phyloP scores from a whole-genome alignment of 37 sponge, comb jelly and placozoan species.

The Amphimedon queenslandica region DNA sequence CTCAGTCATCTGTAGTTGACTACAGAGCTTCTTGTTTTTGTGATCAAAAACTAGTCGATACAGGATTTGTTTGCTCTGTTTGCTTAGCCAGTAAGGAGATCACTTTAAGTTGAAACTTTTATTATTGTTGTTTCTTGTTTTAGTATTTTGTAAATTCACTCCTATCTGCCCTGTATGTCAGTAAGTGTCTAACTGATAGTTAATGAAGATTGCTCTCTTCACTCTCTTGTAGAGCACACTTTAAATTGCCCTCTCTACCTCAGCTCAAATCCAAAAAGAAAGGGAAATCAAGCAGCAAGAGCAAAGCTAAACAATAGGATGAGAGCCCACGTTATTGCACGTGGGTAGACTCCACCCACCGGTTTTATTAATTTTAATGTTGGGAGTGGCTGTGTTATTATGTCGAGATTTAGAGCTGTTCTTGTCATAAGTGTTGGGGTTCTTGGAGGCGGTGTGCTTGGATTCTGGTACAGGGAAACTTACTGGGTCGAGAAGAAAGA shows the following conservation, averaged over 20 bases:
- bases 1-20: constrained; percentile 65
- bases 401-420: neutral
- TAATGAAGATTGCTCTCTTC: neutral
- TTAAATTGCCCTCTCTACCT: constrained; percentile 57
- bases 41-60: constrained; percentile 75
- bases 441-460: neutral
- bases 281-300: neutral
- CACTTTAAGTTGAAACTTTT: neutral
- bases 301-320: neutral
- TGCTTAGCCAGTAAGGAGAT: constrained; percentile 82
- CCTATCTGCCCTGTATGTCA: constrained; percentile 84
- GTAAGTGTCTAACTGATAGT: constrained; percentile 33
- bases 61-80: constrained; percentile 89
- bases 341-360: no score
- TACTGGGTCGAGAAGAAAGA: neutral
- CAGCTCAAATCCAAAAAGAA: constrained; percentile 29
- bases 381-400: neutral
- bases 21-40: constrained; percentile 94
- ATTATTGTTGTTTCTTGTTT: constrained; percentile 6
- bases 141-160: constrained; percentile 84
- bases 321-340: neutral
- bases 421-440: neutral
- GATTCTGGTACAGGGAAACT: neutral
- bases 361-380: neutral
- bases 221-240: constrained; percentile 51